A percentile compares a stretch with the other conserved stretches of the same genome.
Conservation (phyloP, 1,140 invertebrate species). For the Sycobia sp. region DNA sequence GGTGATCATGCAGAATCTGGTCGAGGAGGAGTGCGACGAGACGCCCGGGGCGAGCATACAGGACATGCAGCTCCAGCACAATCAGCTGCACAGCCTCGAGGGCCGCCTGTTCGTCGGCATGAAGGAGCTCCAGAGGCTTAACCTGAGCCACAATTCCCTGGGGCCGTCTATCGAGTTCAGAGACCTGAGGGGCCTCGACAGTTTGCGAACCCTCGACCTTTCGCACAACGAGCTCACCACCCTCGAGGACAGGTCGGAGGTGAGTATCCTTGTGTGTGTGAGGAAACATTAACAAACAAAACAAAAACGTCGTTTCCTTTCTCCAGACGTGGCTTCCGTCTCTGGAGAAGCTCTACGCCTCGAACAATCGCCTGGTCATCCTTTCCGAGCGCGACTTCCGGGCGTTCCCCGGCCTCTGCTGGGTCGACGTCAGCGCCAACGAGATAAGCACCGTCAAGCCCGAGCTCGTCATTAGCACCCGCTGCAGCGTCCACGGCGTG, state of each 20-base stretch:
- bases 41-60: conserved; percentile 64
- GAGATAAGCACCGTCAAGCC: conserved; percentile 72
- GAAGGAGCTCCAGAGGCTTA: conserved; percentile 71
- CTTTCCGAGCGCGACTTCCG: conserved; percentile 78
- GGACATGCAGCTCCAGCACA: conserved; percentile 75
- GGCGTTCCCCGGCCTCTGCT: conserved; percentile 76
- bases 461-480: conserved; percentile 77
- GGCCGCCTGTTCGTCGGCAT: conserved; percentile 74
- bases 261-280: too few relatives aligned
- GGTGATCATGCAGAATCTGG: conserved; percentile 66
- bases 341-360: conserved; percentile 75
- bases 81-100: conserved; percentile 71
- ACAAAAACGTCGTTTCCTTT: too few relatives aligned
- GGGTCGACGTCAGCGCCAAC: conserved; percentile 78
- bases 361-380: conserved; percentile 72
- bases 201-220: conserved; percentile 73
- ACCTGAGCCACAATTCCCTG: conserved; percentile 75
- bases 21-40: conserved; percentile 69
- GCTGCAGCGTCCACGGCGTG: conserved; percentile 76
- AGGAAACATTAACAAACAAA: too few relatives aligned
- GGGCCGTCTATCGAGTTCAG: conserved; percentile 71
- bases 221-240: conserved; percentile 77
- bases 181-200: conserved; percentile 75
- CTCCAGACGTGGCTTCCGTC: conserved; percentile 76
- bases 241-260: conserved; percentile 80